phyloP scores from a whole-genome alignment of 2,113 vertebrate species.

The Lichenostomus cassidix region DNA sequence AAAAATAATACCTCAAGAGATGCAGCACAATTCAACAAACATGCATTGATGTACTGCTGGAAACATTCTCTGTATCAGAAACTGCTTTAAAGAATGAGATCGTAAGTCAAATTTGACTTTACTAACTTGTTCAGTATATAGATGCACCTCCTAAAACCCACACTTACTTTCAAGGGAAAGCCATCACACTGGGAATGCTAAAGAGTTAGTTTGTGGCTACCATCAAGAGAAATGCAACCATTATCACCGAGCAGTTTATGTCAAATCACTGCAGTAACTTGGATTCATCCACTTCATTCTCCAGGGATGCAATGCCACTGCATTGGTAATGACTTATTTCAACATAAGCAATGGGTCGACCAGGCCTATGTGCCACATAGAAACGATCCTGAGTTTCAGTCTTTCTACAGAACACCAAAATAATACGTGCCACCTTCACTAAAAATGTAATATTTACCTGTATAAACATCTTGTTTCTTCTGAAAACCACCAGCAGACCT shows the following conservation, averaged over 20 bases:
- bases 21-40: not conserved
- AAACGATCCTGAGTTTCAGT: not conserved
- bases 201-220: not conserved
- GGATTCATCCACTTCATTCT: not conserved
- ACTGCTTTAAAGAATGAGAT: not conserved
- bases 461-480: constrained; percentile 78
- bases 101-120: not conserved
- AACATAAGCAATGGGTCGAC: not conserved
- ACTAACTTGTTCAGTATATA: not conserved
- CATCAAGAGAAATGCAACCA: not conserved
- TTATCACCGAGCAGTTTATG: not conserved
- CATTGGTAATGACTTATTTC: not conserved
- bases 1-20: not conserved
- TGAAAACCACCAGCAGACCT: constrained; percentile 37
- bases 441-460: constrained; percentile 74
- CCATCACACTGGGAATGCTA: not conserved
- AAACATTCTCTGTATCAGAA: not conserved
- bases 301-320: not conserved
- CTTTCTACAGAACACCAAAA: not conserved
- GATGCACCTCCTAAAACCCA: not conserved
- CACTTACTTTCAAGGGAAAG: not conserved
- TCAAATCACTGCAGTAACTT: not conserved
- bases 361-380: not conserved
- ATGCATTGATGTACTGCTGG: not conserved
- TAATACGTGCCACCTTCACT: not conserved